These are phyloP conservation scores for Drosophila flavopinicola DNA, from an alignment of 2,888 invertebrate species.

Conservation along the genomic window DNA sequence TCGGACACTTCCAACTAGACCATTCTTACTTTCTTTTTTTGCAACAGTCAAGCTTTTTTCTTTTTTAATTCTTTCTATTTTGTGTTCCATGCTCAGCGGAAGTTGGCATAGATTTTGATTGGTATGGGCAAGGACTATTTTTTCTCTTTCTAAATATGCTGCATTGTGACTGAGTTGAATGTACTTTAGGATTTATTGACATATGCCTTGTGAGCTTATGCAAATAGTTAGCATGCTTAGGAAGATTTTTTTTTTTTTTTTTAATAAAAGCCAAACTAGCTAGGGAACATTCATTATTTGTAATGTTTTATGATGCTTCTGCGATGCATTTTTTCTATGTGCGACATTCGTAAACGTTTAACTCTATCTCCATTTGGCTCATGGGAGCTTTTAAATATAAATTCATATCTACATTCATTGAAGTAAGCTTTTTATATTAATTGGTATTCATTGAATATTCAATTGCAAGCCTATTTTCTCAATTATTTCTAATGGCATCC, in stretches of 20 bases:
- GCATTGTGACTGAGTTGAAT: neutral
- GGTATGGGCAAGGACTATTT: conserved; percentile 13
- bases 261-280: too few relatives aligned
- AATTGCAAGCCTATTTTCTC: too few relatives aligned
- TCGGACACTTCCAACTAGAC: too few relatives aligned
- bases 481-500: too few relatives aligned
- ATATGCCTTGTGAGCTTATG: neutral
- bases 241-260: neutral
- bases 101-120: conserved; percentile 51
- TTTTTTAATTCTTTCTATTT: neutral
- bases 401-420: too few relatives aligned
- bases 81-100: conserved; percentile 20
- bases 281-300: too few relatives aligned
- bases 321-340: neutral
- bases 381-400: too few relatives aligned
- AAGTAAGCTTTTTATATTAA: too few relatives aligned
- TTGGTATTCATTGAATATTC: too few relatives aligned
- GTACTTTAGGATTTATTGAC: conserved; percentile 10
- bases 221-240: neutral
- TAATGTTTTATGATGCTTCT: too few relatives aligned
- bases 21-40: too few relatives aligned
- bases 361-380: too few relatives aligned
- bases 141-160: neutral
- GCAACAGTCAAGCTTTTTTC: neutral
- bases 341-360: neutral